Conservation (phyloP, 2,888 invertebrate species). For the Pachycephus smyrnensis region DNA sequence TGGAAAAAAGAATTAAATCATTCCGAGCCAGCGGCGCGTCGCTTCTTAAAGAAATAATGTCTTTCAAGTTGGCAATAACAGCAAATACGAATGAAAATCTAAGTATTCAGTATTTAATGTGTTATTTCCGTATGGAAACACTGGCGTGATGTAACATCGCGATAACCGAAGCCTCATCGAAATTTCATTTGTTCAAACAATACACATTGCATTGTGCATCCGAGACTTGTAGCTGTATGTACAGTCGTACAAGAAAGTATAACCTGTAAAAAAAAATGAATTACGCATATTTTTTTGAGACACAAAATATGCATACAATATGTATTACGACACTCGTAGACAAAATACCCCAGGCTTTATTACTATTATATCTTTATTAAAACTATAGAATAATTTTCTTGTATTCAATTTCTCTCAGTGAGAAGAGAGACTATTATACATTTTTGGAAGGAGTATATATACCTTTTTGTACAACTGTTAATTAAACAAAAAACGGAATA, state of each 20-base stretch:
- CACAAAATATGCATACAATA: too few species aligned
- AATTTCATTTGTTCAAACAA: not conserved
- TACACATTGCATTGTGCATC: not conserved
- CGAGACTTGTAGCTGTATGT: not conserved
- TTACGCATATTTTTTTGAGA: too few species aligned
- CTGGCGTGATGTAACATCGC: not conserved
- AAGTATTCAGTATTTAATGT: not conserved
- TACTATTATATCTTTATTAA: too few species aligned
- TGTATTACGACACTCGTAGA: not conserved
- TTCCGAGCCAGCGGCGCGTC: not conserved
- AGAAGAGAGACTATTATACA: too few species aligned
- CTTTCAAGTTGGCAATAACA: not conserved
- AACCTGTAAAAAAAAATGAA: not conserved
- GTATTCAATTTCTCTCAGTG: not conserved
- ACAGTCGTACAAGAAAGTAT: not conserved
- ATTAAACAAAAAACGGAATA: not conserved
- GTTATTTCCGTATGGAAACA: too few species aligned
- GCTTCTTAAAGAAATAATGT: not conserved
- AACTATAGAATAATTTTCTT: too few species aligned
- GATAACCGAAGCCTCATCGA: not conserved
- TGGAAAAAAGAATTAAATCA: not conserved
- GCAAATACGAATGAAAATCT: not conserved
- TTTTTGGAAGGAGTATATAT: too few species aligned
- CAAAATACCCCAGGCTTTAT: not conserved
- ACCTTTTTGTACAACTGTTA: too few species aligned